Evolutionary conservation across 2,797 vertebrate genomes (phyloP).

Genomic region (Pagetopsis macropterus): DNA sequence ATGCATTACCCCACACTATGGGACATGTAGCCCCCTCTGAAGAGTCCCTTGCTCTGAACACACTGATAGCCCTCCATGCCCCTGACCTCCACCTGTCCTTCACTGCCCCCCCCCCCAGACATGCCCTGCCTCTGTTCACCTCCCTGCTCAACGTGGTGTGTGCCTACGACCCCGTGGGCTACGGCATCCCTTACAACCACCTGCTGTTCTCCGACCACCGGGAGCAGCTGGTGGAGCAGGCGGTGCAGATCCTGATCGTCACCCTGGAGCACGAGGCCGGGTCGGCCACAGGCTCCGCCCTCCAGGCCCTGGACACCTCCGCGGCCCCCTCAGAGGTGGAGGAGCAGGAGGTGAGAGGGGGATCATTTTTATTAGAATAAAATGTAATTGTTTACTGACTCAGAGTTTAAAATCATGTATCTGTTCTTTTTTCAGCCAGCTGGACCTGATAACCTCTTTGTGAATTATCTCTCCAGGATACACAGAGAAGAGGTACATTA

Average conservation of each 20-base stretch:
- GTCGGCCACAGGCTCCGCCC: constrained; percentile 77
- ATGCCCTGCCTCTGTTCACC: constrained; percentile 96
- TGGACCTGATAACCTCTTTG: constrained; percentile 94
- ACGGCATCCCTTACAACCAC: constrained; percentile 97
- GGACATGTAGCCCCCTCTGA: not conserved
- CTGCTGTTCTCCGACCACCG: constrained; percentile 94
- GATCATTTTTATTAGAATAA: not conserved
- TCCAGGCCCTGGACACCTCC: constrained; percentile 48
- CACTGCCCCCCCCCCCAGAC: constrained; percentile 76
- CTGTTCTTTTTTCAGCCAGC: constrained; percentile 77
- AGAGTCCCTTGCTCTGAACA: constrained; percentile 8
- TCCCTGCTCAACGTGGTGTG: constrained; percentile 96
- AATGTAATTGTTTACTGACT: not conserved
- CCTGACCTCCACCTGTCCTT: constrained; percentile 9
- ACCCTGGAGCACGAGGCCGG: constrained; percentile 90
- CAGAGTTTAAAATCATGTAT: not conserved
- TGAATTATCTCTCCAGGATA: constrained; percentile 97
- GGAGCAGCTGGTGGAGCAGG: constrained; percentile 93
- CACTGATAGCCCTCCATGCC: not conserved
- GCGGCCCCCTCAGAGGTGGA: constrained; percentile 84
- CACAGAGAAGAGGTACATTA: constrained; percentile 91
- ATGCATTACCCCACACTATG: not conserved
- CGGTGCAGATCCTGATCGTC: constrained; percentile 92
- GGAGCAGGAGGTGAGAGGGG: constrained; percentile 86
- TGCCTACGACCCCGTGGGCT: constrained; percentile 95